Base-by-base conservation (phyloP, 2,888 invertebrate genomes). In the Physocephala rufipes region DNA sequence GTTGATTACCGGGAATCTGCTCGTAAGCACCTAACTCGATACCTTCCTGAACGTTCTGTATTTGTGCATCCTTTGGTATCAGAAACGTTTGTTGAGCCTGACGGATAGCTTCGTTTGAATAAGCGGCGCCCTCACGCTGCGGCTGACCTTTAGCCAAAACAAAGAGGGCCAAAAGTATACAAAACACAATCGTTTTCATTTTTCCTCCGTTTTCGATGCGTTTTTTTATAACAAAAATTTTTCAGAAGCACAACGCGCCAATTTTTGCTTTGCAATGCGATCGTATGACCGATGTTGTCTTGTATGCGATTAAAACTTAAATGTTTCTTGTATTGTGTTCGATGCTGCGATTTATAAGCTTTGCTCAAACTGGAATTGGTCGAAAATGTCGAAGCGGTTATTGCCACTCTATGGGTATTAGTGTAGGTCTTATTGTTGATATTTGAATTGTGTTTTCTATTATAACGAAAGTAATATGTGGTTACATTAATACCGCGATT, bases 11-110 rank as follows among this genome's bases (percentile, higher is more conserved):
- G 80, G 95, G 95, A 80, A 95, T 95, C 76, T 92, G 92, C 86
- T 95, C 94, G 86, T 93, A 94, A 5, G 94, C 94, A 3, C 93
- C 94, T 80, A 95, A 86, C 86, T 95, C 94, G 76, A 95, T 93
- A 71, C 94, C 94, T 86, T 94, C 94, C 87, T 94, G 92, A 79
- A 92, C 93, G 86, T 93, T 94, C 86, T 95, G 95, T 76, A 95
- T 95, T 82, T 92, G 91, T 49, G 95, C 95, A 84, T 94, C 94
- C 84, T 92, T 92, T 19, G 95, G 95, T 79, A 95, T 94, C 74
- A 95, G 89, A 81, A 91, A 91, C 4, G 94, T 94, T 86, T 91
- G 93, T 86, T 95, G 94, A 0, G 95, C 95, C 86, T 95, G 95
- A 74, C 92, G 90, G 85, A 95, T 95, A 67, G 95, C 95, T 83